phyloP scores from a whole-genome alignment of 2,797 vertebrate species.

The Amniataba percoides region DNA sequence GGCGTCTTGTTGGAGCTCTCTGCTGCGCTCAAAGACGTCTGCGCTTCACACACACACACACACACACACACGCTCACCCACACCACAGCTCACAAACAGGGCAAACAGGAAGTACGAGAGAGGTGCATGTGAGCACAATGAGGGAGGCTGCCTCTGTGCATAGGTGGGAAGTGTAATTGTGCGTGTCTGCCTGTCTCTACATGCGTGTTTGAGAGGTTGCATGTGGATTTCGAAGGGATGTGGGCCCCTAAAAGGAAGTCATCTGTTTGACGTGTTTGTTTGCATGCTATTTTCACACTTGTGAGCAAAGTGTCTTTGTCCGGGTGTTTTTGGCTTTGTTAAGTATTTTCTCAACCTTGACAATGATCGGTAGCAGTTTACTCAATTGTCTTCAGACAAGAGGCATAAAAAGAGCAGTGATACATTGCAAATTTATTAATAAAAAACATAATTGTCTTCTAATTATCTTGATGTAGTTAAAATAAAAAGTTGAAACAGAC shows the following conservation, averaged over 20 bases:
- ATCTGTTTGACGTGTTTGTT: constrained; percentile 67
- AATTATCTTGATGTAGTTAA: not conserved
- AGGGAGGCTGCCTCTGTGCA: constrained; percentile 57
- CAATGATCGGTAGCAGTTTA: not conserved
- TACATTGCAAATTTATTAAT: not conserved
- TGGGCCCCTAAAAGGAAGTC: constrained; percentile 74
- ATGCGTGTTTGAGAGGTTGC: constrained; percentile 42
- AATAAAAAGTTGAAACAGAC: not conserved
- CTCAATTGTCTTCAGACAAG: not conserved
- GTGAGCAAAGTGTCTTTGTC: constrained; percentile 57
- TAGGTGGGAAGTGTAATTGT: constrained; percentile 33
- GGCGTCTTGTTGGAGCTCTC: constrained; percentile 14
- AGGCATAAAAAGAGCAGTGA: not conserved
- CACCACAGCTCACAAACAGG: constrained; percentile 45
- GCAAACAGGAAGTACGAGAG: constrained; percentile 84
- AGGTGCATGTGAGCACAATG: constrained; percentile 76
- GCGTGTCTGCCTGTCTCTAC: constrained; percentile 23
- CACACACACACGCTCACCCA: constrained; percentile 23
- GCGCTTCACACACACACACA: constrained; percentile 18
- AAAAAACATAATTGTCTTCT: not conserved
- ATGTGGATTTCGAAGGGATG: constrained; percentile 72
- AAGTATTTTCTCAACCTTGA: constrained; percentile 19
- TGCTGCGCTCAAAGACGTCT: constrained; percentile 19
- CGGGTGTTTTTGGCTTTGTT: constrained; percentile 40
- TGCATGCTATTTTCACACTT: constrained; percentile 61